Evolutionary conservation across 2,113 vertebrate genomes (phyloP).

Genomic region (Telmatochromis sp.): DNA sequence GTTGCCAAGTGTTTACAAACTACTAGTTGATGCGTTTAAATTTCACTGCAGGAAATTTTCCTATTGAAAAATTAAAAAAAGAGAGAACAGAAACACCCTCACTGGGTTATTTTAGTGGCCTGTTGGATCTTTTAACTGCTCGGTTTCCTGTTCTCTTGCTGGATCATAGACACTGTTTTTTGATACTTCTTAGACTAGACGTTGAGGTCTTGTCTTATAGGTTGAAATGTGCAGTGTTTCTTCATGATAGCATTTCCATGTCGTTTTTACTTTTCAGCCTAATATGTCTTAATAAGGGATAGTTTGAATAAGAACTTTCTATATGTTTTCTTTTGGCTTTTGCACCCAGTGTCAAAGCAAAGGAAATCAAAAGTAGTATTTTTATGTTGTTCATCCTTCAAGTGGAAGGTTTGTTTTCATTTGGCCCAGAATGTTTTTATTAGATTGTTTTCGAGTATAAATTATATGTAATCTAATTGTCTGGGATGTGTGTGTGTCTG

Average conservation of each 20-base stretch:
- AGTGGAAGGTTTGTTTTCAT: constrained; percentile 31
- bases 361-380: constrained; percentile 11
- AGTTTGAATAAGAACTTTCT: constrained; percentile 23
- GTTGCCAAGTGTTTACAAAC: constrained; percentile 65
- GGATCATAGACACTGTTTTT: constrained; percentile 41
- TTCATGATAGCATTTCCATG: constrained; percentile 14
- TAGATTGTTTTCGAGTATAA: constrained; percentile 11
- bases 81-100: neutral
- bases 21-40: constrained; percentile 23
- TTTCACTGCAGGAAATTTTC: constrained; percentile 4
- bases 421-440: constrained; percentile 31
- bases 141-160: constrained; percentile 30
- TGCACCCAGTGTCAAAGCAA: constrained; percentile 19
- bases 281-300: constrained; percentile 68
- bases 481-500: constrained; percentile 4
- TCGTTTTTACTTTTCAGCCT: constrained; percentile 49
- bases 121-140: constrained; percentile 29
- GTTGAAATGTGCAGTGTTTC: constrained; percentile 47
- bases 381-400: constrained; percentile 19
- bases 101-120: constrained; percentile 35
- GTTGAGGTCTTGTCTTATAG: constrained; percentile 13
- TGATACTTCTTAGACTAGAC: constrained; percentile 43
- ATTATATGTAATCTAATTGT: neutral
- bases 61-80: neutral
- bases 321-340: constrained; percentile 38